A percentile compares a stretch with the other conserved stretches of the same genome.
Conservation (phyloP, 1,140 invertebrate species). For the Lasioglossum baleicum region DNA sequence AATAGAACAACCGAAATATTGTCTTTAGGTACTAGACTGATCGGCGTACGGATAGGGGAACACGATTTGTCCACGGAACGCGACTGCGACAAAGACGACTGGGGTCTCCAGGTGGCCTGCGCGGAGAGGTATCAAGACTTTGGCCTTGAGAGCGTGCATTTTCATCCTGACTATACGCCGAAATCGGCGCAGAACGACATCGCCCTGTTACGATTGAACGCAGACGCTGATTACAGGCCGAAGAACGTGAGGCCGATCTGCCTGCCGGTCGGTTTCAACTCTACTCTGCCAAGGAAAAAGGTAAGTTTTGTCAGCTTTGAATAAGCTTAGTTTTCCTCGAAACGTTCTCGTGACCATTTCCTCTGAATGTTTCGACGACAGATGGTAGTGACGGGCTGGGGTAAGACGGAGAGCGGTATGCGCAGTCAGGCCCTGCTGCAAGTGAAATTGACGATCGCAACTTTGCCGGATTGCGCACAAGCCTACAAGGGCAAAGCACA, state of each 20-base stretch:
- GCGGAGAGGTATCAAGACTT: constrained; percentile 82
- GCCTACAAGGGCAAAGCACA: constrained; percentile 72
- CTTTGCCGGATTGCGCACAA: constrained; percentile 75
- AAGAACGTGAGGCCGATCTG: constrained; percentile 81
- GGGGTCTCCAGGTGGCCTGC: constrained; percentile 76
- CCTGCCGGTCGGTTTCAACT: constrained; percentile 77
- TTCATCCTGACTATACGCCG: constrained; percentile 81
- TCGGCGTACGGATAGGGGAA: constrained; percentile 83
- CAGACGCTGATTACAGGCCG: constrained; percentile 79
- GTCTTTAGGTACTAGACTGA: no score
- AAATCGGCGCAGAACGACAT: constrained; percentile 82
- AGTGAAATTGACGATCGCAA: constrained; percentile 78
- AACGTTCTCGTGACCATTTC: neutral
- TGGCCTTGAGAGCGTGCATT: constrained; percentile 78
- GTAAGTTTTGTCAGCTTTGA: constrained; percentile 40
- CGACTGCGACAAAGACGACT: constrained; percentile 81
- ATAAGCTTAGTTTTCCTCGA: no score
- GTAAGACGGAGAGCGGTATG: constrained; percentile 79
- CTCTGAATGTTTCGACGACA: constrained; percentile 26
- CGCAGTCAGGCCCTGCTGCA: constrained; percentile 79
- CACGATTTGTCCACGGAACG: constrained; percentile 80
- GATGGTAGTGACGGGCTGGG: constrained; percentile 82
- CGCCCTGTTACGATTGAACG: constrained; percentile 81
- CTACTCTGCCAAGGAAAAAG: constrained; percentile 52
- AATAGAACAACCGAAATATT: no score